Base-by-base conservation (phyloP, 2,113 vertebrate species). In the Neotoma lepida region DNA sequence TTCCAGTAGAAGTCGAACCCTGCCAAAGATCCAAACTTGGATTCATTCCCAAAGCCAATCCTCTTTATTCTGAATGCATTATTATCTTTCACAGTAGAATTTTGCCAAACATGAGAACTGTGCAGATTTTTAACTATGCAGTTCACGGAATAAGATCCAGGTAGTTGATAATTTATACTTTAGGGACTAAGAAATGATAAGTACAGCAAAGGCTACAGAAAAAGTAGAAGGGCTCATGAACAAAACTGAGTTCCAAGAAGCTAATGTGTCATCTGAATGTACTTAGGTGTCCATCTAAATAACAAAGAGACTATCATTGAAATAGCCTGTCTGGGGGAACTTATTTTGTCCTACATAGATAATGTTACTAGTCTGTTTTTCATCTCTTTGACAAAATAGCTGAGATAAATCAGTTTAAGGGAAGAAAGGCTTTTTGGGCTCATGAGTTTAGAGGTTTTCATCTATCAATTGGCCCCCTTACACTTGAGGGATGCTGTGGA, bases 1-100 rank as follows among this genome's bases (percentile, higher is more conserved):
- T 95, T 96, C 95, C 94, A 94, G 63, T 73, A 93, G 82, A 97
- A 96, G 56, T 90, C 88, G 64, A 97, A 54, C 51, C 4, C 73
- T 96, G 76, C 93, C 84, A 96, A 93, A 85, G 89, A 96, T 94
- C n/a, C 63, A 95, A 93, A 96, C 70, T 20, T 86, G 78, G 88
- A 96, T 68, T 20, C 85, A 94, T 76, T 71, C 8, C 33, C 85
- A 88, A 96, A 96, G 88, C 87, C 94, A 92, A 80, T 56, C 15
- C 81, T 76, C 89, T 71, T 96, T 96, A 84, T 88, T 92, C 91
- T 94, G 85, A 88, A 81, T 15, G 12, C 84, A 66, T 97, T 89
- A 87, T 78, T 89, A 86, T 78, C 51, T 63, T 89, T 51, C 80
- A 88, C 63, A 44, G 90, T 71, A 86, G 77, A 90, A 86, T 78